Evolutionary conservation across 2,888 invertebrate genomes (phyloP).

Genomic region (Arge pagana): DNA sequence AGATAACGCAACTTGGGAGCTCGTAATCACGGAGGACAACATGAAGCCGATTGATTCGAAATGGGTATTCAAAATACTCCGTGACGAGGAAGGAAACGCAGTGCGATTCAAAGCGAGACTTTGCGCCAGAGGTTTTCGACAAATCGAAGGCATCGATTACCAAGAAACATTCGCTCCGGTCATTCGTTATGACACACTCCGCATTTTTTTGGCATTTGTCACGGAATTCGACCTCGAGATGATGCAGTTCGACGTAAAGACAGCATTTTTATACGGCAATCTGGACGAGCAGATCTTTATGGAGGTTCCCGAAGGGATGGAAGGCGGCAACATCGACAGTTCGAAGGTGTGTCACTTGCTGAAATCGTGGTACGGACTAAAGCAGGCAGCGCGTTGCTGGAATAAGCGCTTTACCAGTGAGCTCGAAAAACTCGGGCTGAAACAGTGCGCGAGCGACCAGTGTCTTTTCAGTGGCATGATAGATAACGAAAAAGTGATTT

Average conservation of each 20-base stretch:
- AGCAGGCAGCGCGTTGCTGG: too few relatives aligned
- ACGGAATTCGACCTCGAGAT: slow-evolving; percentile 1
- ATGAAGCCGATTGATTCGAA: slow-evolving; percentile 21
- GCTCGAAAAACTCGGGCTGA: too few relatives aligned
- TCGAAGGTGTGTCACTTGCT: too few relatives aligned
- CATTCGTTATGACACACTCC: slow-evolving; percentile 33
- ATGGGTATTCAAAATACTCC: slow-evolving; percentile 26
- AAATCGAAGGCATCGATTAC: slow-evolving; percentile 36
- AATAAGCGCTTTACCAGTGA: too few relatives aligned
- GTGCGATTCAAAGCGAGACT: slow-evolving; percentile 40
- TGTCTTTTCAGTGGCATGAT: too few relatives aligned
- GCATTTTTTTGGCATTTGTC: background rate
- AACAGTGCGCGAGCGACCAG: too few relatives aligned
- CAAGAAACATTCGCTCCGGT: slow-evolving; percentile 41
- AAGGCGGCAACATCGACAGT: background rate
- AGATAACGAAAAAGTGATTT: too few relatives aligned
- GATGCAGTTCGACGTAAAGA: slow-evolving; percentile 3
- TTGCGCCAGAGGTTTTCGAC: slow-evolving; percentile 34
- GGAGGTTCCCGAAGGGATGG: background rate
- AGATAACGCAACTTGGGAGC: slow-evolving; percentile 21
- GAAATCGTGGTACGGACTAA: too few relatives aligned
- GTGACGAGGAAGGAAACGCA: slow-evolving; percentile 26
- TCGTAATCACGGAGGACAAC: background rate
- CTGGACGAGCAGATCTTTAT: slow-evolving; percentile 2
- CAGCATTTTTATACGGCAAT: slow-evolving; percentile 1